Evolutionary conservation across 2,797 vertebrate species (phyloP).

Genomic region (Cossypha niveicapilla): DNA sequence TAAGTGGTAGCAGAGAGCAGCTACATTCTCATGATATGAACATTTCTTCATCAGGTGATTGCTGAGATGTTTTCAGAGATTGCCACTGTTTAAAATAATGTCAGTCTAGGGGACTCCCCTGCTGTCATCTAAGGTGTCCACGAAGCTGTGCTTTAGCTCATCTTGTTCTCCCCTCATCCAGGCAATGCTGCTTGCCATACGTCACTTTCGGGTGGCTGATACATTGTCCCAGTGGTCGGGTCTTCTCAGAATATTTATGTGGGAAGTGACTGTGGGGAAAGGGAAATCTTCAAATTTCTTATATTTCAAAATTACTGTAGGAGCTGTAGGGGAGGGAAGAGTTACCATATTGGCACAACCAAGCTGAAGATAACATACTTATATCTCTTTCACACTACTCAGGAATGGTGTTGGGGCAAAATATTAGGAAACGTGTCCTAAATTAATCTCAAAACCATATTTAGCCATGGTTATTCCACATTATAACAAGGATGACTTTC

Average conservation of each 20-base stretch:
- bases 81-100: neutral
- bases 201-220: neutral
- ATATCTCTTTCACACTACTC: neutral
- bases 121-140: neutral
- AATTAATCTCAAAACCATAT: neutral
- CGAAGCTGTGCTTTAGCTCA: neutral
- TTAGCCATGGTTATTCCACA: neutral
- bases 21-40: neutral
- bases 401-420: neutral
- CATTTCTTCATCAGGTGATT: neutral
- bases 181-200: rapidly evolving
- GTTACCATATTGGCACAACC: neutral
- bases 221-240: neutral
- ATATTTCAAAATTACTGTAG: neutral
- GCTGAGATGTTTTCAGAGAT: neutral
- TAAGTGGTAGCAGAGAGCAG: neutral
- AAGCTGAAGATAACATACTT: neutral
- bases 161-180: neutral
- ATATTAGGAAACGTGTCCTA: neutral
- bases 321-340: neutral
- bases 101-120: neutral
- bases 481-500: neutral
- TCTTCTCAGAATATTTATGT: neutral
- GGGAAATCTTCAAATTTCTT: neutral
- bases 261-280: neutral